Evolutionary conservation across 1,140 invertebrate genomes (phyloP).

Genomic region (Drosophila nebulosa): DNA sequence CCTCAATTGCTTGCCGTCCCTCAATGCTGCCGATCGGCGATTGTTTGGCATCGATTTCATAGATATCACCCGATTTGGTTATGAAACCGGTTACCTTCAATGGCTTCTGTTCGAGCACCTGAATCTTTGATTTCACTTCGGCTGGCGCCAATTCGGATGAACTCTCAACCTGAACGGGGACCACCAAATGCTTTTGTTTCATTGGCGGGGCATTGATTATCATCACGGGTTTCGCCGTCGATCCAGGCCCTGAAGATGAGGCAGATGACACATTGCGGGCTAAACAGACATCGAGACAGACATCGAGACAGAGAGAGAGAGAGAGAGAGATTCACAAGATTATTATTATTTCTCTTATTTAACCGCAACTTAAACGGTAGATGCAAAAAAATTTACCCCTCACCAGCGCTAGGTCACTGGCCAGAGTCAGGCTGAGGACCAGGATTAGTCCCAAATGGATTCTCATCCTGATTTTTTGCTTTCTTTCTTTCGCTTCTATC

Average conservation of each 20-base stretch:
- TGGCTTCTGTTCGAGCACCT: constrained; percentile 53
- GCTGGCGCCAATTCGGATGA: background rate
- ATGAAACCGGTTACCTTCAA: constrained; percentile 74
- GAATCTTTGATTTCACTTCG: constrained; percentile 20
- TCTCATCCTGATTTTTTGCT: constrained; percentile 21
- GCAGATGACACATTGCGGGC: constrained; percentile 30
- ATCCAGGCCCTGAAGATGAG: constrained; percentile 52
- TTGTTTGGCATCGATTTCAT: constrained; percentile 64
- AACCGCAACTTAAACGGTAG: background rate
- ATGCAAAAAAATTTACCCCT: constrained; percentile 76
- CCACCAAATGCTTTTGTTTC: constrained; percentile 50
- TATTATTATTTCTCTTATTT: background rate
- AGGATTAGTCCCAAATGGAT: constrained; percentile 43
- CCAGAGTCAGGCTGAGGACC: constrained; percentile 54
- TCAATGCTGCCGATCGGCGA: constrained; percentile 65
- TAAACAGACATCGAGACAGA: background rate
- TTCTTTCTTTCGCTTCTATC: background rate
- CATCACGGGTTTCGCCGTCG: constrained; percentile 57
- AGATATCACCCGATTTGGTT: constrained; percentile 68
- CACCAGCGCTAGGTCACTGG: constrained; percentile 67
- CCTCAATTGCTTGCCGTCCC: constrained; percentile 44
- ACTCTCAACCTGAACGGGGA: constrained; percentile 21
- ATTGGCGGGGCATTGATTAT: constrained; percentile 67
- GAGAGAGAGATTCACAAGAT: background rate
- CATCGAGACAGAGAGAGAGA: background rate